phyloP scores from a whole-genome alignment of 2,888 invertebrate genomes.

The Molorchus minor region DNA sequence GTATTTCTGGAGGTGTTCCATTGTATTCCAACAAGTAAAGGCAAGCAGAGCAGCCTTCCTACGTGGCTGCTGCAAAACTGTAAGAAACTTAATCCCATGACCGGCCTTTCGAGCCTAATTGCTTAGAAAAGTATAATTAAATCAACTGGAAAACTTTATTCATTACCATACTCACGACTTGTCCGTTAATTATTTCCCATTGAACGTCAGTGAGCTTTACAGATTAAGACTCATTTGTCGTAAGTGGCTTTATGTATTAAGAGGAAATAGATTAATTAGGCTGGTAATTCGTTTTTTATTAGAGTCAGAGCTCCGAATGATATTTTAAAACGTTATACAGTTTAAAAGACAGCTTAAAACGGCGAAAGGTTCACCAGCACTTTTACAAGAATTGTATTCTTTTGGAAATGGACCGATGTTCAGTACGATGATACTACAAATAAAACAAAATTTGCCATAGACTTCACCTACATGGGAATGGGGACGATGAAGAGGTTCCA shows the following conservation, averaged over 20 bases:
- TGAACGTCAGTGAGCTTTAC: conserved; percentile 29
- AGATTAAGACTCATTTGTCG: conserved; percentile 39
- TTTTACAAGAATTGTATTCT: too few relatives aligned
- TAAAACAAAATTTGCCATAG: too few relatives aligned
- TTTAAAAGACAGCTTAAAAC: too few relatives aligned
- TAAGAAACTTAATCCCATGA: conserved; percentile 43
- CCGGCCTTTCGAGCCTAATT: conserved; percentile 46
- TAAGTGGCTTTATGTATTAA: conserved; percentile 28
- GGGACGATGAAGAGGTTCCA: too few relatives aligned
- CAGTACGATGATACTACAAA: too few relatives aligned
- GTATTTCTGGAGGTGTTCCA: conserved; percentile 47
- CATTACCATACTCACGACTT: conserved; percentile 37
- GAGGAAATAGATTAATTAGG: neutral
- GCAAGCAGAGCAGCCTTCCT: conserved; percentile 42
- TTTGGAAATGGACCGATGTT: too few relatives aligned
- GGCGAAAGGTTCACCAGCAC: too few relatives aligned
- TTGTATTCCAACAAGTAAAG: conserved; percentile 47
- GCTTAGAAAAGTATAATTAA: conserved; percentile 47
- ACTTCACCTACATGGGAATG: too few relatives aligned
- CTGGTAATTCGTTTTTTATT: neutral
- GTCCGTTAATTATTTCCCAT: conserved; percentile 47
- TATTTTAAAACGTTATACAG: too few relatives aligned
- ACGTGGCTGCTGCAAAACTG: conserved; percentile 34
- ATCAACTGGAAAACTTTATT: conserved; percentile 42
- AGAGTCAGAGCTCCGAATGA: too few relatives aligned